These are phyloP conservation scores for Balanococcus diminutus DNA, from an alignment of 2,888 invertebrate genomes.

Conservation along the genomic window DNA sequence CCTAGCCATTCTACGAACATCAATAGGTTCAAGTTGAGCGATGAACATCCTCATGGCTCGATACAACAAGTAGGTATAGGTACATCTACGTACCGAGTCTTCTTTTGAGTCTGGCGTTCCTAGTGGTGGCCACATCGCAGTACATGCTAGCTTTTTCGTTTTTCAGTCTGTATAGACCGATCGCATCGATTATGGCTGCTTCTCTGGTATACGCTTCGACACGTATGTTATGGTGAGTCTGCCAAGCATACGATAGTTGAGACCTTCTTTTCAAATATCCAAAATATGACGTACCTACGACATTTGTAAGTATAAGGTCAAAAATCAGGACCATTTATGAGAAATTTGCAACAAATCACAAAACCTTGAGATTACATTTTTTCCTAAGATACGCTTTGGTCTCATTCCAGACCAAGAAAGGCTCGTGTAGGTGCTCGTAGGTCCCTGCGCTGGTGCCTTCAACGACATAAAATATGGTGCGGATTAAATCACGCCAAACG, in stretches of 20 bases:
- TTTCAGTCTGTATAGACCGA: constrained; percentile 76
- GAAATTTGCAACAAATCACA: no score
- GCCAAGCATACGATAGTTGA: constrained; percentile 90
- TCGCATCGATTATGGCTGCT: constrained; percentile 90
- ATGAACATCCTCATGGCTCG: constrained; percentile 84
- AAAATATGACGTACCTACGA: constrained; percentile 75
- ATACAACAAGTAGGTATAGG: constrained; percentile 76
- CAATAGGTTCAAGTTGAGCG: constrained; percentile 74
- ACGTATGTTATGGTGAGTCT: constrained; percentile 86
- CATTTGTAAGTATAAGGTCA: no score
- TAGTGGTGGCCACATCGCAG: constrained; percentile 78
- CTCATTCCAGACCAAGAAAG: constrained; percentile 71
- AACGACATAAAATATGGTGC: constrained; percentile 92
- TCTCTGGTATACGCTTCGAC: constrained; percentile 93
- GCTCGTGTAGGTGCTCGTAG: constrained; percentile 89
- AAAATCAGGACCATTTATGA: no score
- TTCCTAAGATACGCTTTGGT: constrained; percentile 56
- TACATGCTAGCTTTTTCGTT: constrained; percentile 82
- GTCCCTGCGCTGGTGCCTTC: constrained; percentile 90
- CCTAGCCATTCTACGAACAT: constrained; percentile 48
- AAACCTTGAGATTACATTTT: constrained; percentile 59
- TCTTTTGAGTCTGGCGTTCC: constrained; percentile 73
- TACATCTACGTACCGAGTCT: constrained; percentile 79
- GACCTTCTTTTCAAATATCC: constrained; percentile 82
- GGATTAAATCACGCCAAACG: constrained; percentile 78